Conservation (phyloP, 92 coral and sea anemone species). For the Pocillopora grandis region DNA sequence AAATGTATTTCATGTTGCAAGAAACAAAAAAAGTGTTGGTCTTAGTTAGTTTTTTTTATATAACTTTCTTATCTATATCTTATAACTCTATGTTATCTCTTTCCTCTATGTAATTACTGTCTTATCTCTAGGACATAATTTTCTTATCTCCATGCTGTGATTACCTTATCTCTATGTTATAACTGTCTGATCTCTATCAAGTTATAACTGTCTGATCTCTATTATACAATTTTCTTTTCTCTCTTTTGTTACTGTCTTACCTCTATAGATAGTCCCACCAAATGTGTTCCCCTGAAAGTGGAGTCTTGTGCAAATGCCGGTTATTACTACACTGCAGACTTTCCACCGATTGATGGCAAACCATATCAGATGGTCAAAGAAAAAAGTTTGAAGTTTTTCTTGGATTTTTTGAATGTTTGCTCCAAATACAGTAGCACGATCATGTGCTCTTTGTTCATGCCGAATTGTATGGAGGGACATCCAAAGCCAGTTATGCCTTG, state of each 20-base stretch:
- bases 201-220: no score
- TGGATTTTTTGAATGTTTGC: slow-evolving; percentile 29
- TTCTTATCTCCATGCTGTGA: no score
- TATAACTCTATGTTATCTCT: no score
- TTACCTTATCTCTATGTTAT: no score
- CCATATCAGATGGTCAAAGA: slow-evolving; percentile 55
- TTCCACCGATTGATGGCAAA: slow-evolving; percentile 51
- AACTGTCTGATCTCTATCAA: no score
- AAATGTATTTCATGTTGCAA: no score
- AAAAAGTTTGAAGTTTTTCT: slow-evolving; percentile 32
- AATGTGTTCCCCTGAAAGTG: slow-evolving; percentile 49
- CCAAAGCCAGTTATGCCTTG: slow-evolving; percentile 55
- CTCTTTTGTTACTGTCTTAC: neutral
- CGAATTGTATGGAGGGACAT: slow-evolving; percentile 50
- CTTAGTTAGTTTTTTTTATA: no score
- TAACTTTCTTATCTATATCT: no score
- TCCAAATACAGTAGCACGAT: slow-evolving; percentile 41
- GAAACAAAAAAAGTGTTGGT: no score
- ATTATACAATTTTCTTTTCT: no score
- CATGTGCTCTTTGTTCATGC: slow-evolving; percentile 52
- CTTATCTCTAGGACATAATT: no score
- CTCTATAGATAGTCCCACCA: slow-evolving; percentile 12
- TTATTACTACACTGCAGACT: slow-evolving; percentile 56
- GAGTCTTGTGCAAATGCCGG: slow-evolving; percentile 48
- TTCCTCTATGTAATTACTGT: no score